Evolutionary conservation across 2,888 invertebrate genomes (phyloP).

Genomic region (Eristalis tenax): DNA sequence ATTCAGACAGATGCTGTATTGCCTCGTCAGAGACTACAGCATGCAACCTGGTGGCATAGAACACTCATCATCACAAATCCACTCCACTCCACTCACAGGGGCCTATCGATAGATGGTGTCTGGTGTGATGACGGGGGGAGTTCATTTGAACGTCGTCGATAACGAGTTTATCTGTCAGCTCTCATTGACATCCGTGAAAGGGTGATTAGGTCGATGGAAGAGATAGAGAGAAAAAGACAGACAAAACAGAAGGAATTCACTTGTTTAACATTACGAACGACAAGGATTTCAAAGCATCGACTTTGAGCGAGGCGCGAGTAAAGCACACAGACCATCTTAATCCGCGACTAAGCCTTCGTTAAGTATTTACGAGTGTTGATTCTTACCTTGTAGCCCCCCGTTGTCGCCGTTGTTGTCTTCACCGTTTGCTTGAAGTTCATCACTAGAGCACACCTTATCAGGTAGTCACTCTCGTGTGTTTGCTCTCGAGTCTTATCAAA

Average conservation of each 20-base stretch:
- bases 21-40: background rate
- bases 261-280: background rate
- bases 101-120: constrained; percentile 8
- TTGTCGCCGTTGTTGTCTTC: too few relatives aligned
- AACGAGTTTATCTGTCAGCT: constrained; percentile 25
- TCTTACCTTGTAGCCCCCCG: constrained; percentile 9
- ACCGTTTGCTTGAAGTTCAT: background rate
- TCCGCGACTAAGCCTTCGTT: background rate
- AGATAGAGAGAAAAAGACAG: background rate
- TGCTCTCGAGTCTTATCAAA: constrained; percentile 38
- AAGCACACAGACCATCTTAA: background rate
- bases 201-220: background rate
- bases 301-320: background rate
- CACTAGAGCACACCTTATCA: constrained; percentile 9
- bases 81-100: background rate
- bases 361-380: constrained; percentile 1
- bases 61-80: constrained; percentile 31
- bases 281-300: background rate
- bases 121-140: background rate
- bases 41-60: constrained; percentile 20
- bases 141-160: constrained; percentile 36
- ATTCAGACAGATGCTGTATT: background rate
- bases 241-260: background rate
- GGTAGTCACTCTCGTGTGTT: background rate
- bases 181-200: constrained; percentile 9